Percentiles rank a stretch among this genome's conserved stretches.
Conservation (phyloP, 2,888 invertebrate genomes). For the Caenorhabditis doughertyi region DNA sequence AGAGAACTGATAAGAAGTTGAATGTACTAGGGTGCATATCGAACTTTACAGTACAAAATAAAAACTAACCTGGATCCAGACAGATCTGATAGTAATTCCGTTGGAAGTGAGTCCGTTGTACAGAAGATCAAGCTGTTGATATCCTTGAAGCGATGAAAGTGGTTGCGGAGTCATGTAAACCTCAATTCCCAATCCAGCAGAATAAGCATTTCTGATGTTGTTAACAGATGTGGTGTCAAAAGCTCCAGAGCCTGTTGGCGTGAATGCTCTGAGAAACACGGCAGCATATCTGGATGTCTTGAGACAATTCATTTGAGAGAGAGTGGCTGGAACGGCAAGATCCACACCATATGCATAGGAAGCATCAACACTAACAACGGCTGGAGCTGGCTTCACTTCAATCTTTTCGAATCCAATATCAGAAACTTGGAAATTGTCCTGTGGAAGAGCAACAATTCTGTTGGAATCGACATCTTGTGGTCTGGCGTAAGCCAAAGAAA, state of each 20-base stretch:
- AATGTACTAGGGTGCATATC: slow-evolving; percentile 8
- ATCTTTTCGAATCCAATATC: slow-evolving; percentile 42
- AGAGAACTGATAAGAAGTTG: slow-evolving; percentile 20
- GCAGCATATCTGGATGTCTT: slow-evolving; percentile 49
- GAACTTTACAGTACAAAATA: background rate
- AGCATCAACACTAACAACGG: slow-evolving; percentile 38
- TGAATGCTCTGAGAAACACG: slow-evolving; percentile 65
- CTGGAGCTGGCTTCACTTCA: slow-evolving; percentile 41
- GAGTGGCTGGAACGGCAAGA: slow-evolving; percentile 50
- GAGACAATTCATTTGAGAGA: slow-evolving; percentile 47
- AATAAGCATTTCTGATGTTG: slow-evolving; percentile 67
- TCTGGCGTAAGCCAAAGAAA: slow-evolving; percentile 41
- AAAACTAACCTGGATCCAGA: slow-evolving; percentile 66
- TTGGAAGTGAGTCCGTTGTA: slow-evolving; percentile 58
- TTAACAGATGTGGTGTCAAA: slow-evolving; percentile 63
- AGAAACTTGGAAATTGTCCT: slow-evolving; percentile 7
- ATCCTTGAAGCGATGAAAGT: slow-evolving; percentile 43
- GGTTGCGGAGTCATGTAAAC: slow-evolving; percentile 72
- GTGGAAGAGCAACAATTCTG: slow-evolving; percentile 26
- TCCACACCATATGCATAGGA: slow-evolving; percentile 57
- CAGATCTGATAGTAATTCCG: slow-evolving; percentile 60
- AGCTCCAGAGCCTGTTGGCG: slow-evolving; percentile 63
- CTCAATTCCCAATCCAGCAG: slow-evolving; percentile 68
- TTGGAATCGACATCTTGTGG: slow-evolving; percentile 53
- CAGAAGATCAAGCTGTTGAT: slow-evolving; percentile 62